A percentile compares a stretch with the other conserved stretches of the same genome.
These are phyloP conservation scores for Lingula anatina DNA, from an alignment of 2,888 invertebrate genomes.

Conservation along the genomic window DNA sequence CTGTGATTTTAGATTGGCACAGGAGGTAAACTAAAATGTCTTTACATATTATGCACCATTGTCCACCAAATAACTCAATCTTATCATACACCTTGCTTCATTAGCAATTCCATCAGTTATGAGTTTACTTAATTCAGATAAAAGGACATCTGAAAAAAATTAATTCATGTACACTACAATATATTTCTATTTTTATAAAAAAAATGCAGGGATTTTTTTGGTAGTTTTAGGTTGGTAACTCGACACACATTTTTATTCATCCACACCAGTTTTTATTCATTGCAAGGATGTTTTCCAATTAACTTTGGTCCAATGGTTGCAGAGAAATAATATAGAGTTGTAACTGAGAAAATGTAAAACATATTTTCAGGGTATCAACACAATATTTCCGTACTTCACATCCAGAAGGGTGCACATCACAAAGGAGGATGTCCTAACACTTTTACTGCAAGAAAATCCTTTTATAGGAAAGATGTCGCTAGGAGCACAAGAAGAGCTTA, in stretches of 20 bases:
- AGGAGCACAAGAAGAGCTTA: constrained; percentile 65
- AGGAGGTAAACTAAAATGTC: no score
- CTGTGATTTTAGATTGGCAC: constrained; percentile 83
- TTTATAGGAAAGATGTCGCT: constrained; percentile 66
- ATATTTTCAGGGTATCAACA: constrained; percentile 22
- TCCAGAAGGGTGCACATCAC: constrained; percentile 65
- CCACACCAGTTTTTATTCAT: not conserved
- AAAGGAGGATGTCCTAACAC: constrained; percentile 70
- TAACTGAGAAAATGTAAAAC: not conserved
- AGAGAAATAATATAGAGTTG: not conserved
- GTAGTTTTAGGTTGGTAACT: no score
- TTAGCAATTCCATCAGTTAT: no score
- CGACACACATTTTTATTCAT: not conserved
- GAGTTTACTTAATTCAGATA: no score
- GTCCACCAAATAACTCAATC: no score
- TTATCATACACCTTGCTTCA: no score
- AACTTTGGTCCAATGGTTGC: no score
- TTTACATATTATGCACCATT: no score
- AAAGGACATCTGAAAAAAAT: no score
- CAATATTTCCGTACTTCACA: constrained; percentile 16
- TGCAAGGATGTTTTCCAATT: not conserved
- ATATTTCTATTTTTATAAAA: no score
- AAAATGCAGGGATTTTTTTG: no score
- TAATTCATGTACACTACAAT: no score
- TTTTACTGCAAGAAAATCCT: constrained; percentile 78